Evolutionary conservation across 2,888 invertebrate genomes (phyloP).

Genomic region (Drosophila heteroneura): DNA sequence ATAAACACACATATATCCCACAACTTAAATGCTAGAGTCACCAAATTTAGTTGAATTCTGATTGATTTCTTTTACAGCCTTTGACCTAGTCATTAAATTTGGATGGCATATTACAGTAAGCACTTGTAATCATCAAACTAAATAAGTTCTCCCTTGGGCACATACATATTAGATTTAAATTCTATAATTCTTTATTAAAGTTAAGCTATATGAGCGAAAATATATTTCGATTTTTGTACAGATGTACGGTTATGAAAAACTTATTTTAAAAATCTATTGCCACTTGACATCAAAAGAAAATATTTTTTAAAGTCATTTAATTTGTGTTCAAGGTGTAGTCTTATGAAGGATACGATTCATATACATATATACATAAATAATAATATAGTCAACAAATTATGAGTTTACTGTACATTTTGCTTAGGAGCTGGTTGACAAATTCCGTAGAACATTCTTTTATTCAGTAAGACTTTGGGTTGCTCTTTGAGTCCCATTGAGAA

Average conservation of each 20-base stretch:
- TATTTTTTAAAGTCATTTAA: neutral
- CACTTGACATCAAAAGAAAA: neutral
- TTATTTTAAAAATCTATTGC: too few relatives aligned
- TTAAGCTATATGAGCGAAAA: too few relatives aligned
- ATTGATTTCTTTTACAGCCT: neutral
- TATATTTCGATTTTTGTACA: too few relatives aligned
- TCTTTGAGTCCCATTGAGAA: slow-evolving; percentile 60
- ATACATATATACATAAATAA: neutral
- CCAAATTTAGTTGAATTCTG: neutral
- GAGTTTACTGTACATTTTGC: neutral
- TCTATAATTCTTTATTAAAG: too few relatives aligned
- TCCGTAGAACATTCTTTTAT: neutral
- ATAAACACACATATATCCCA: neutral
- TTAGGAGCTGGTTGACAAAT: neutral
- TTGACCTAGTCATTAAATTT: neutral
- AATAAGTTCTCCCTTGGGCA: too few relatives aligned
- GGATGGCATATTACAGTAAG: too few relatives aligned
- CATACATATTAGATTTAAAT: too few relatives aligned
- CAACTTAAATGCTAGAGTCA: neutral
- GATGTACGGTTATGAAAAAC: too few relatives aligned
- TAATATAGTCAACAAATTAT: neutral
- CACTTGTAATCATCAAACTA: too few relatives aligned
- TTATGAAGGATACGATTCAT: too few relatives aligned
- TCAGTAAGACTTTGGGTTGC: neutral
- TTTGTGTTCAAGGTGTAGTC: neutral